A percentile compares a stretch with the other conserved stretches of the same genome.
Conservation (phyloP, 2,797 vertebrate genomes). For the Betta splendens region DNA sequence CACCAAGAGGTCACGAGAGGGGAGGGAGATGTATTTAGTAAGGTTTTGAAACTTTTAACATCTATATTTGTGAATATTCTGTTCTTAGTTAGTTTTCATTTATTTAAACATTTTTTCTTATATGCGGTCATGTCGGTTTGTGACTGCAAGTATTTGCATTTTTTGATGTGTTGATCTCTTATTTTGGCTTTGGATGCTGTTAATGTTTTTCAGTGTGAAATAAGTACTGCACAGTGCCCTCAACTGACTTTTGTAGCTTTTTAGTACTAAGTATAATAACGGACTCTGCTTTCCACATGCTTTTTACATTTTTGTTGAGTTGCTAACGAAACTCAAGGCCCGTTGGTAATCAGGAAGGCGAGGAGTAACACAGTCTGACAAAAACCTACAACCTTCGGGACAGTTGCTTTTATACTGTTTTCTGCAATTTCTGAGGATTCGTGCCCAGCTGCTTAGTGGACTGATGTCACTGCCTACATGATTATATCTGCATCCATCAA, state of each 20-base stretch:
- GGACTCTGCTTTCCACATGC: background rate
- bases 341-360: constrained; percentile 18
- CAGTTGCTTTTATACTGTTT: constrained; percentile 7
- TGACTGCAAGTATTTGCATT: background rate
- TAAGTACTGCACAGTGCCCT: background rate
- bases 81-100: too few relatives aligned
- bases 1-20: background rate
- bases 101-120: background rate
- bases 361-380: constrained; percentile 14
- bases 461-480: constrained; percentile 14
- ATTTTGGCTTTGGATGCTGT: background rate
- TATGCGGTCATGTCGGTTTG: background rate
- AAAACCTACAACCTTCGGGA: constrained; percentile 30
- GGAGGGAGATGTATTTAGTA: background rate
- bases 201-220: background rate
- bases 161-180: background rate
- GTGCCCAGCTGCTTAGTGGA: constrained; percentile 42
- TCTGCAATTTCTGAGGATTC: constrained; percentile 10
- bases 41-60: constrained; percentile 2
- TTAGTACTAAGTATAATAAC: constrained; percentile 9
- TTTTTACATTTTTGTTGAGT: constrained; percentile 13
- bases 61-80: constrained; percentile 1
- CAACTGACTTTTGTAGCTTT: background rate
- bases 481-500: constrained; percentile 66
- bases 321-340: background rate